Evolutionary conservation across 1,140 invertebrate genomes (phyloP).

Genomic region (Varroa destructor): DNA sequence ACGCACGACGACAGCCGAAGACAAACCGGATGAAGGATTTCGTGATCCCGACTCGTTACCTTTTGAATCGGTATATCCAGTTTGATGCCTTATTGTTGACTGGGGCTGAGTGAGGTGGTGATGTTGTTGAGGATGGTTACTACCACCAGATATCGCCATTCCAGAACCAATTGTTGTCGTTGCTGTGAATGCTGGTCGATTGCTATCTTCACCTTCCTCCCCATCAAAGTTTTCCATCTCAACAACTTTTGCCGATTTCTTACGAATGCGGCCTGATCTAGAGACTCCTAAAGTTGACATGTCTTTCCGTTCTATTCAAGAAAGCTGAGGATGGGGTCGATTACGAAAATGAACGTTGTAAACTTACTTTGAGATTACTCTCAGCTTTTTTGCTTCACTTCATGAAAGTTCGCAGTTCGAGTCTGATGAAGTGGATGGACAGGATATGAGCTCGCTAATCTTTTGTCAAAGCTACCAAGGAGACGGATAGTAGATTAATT

Average conservation of each 20-base stretch:
- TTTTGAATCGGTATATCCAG: constrained; percentile 1
- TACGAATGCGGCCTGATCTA: constrained; percentile 69
- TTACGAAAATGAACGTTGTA: no score
- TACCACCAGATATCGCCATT: background rate
- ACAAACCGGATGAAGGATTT: background rate
- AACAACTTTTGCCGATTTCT: constrained; percentile 76
- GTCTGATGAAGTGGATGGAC: no score
- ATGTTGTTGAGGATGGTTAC: background rate
- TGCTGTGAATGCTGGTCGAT: constrained; percentile 32
- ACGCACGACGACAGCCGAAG: no score
- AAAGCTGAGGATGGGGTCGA: no score
- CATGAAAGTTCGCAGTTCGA: no score
- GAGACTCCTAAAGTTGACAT: constrained; percentile 45
- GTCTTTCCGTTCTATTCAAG: background rate
- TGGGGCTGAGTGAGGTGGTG: background rate
- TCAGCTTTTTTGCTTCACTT: no score
- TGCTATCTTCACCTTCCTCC: constrained; percentile 35
- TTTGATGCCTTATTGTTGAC: background rate
- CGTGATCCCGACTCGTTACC: constrained; percentile 13
- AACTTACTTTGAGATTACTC: no score
- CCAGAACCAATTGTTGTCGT: constrained; percentile 33
- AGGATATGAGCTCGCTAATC: no score
- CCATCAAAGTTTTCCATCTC: constrained; percentile 65
- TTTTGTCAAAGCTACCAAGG: no score
- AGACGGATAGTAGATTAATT: no score